Evolutionary conservation across 2,797 vertebrate species (phyloP), one percentile per base, ranked within the genome.

Genomic region (Crax fasciolata): DNA sequence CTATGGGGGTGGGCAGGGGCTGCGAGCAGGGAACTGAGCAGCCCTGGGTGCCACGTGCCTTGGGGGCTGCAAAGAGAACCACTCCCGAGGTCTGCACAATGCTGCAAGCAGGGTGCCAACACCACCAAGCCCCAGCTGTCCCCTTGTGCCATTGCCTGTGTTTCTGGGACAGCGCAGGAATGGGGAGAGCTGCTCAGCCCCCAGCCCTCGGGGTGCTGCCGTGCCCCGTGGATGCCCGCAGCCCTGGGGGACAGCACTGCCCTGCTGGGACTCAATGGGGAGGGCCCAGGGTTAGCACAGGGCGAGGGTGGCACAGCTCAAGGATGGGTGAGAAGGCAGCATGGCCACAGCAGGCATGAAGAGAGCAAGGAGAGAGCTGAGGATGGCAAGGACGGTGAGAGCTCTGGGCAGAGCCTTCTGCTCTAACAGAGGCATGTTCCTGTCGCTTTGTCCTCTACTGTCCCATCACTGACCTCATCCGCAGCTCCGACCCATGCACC

Each of bases 191-290:
- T 1, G 4, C 46, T 43, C 14, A 9, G 67, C 74, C 57, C 9
- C 54, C 0, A 0, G 20, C 28, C 55, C 44, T 24, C 15, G 2
- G 3, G n/a, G n/a, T 74, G 13, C 25, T 11, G 17, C 41, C 20
- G 32, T 30, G 41, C 28, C 62, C n/a, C 43, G 11, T 6, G 12
- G 58, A 28, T 2, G 24, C 58, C 41, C 1, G 5, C 41, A 71
- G 79, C 44, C 28, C 62, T 0, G 0, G 0, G 39, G n/a, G 4
- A 77, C 2, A 24, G 78, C 59, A 38, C 2, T 46, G 41, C 66
- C 84, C 25, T 7, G 0, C 3, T 0, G 1, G 38, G 66, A 25
- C 43, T 59, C 18, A 68, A 0, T 0, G 6, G 83, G 76, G 51
- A 44, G 0, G 6, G 30, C 62, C 1, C 1, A 58, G 30, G 75